Base-by-base conservation (phyloP, 2,888 invertebrate genomes). In the Erpobdella octoculata region DNA sequence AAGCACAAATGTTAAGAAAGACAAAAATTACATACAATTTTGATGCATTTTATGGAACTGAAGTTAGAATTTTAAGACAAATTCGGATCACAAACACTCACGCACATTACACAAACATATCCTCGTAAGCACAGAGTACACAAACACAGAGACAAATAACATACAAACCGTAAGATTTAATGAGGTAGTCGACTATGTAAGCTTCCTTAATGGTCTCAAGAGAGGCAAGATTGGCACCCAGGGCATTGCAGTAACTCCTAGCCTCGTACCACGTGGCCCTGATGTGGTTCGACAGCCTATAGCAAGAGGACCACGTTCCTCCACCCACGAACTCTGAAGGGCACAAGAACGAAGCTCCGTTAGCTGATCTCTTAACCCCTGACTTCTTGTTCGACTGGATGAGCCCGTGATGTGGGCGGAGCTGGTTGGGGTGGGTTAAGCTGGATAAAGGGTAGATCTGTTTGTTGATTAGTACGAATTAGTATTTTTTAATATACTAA, bases 191-290 rank as follows among this genome's bases (percentile, higher is more conserved):
- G 36, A 80, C 68, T 28, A 80, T 74, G 71, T 77, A 78, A 64
- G 80, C 78, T 74, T 80, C 80, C 73, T 78, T 78, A 31, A 78
- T 69, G 6, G 80, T 76, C 59, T 76, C 77, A 59, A 80, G 72
- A 31, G 78, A 74, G 6, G 79, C 77, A 31, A 80, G 76, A 61
- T 79, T 77, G 70, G 79, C 78, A 21, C 78, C 79, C 33, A 80
- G 74, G 6, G 79, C 79, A 21, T 74, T 64, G 74, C 81, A 81
- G 74, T 77, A 79, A 53, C 79, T 79, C 31, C 78, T 73, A 4
- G 80, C 80, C 67, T 79, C 78, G 64, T 78, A 78, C 81, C 80
- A 80, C 6, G 78, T 77, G 0, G 78, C 75, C 70, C 79, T 79
- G 71, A 80, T 80, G 12, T 70, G 77, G n/a, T n/a, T n/a, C 5